Evolutionary conservation across 2,113 vertebrate genomes (phyloP), one percentile per base, ranked within the genome.

Genomic region (Mustela lutreola): DNA sequence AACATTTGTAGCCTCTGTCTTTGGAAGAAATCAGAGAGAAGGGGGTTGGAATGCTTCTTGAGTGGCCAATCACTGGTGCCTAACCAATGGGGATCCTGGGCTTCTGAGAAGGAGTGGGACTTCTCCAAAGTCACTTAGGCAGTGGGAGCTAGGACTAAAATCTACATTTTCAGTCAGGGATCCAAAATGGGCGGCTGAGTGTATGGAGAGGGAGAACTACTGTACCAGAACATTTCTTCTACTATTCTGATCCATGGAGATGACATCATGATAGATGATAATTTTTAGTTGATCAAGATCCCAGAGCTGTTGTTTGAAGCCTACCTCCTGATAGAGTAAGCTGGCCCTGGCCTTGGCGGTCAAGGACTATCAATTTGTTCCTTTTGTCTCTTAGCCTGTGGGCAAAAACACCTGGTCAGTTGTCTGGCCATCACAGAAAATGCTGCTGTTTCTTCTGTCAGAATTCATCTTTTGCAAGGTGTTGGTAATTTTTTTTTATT

Each of bases 401-500:
- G 53, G 21, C 63, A 81, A 83, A 62, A 48, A 88, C 31, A 42
- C 28, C 19, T 89, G 85, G 63, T 31, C 70, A 65, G 62, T 42
- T 95, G 26, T 86, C 22, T 73, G 58, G 14, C 26, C 36, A 53
- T 96, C 71, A 60, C 18, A 81, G 56, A 31, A 81, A 94, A 92
- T 76, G 28, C 18, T 90, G 15, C 36, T 87, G n/a, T 89, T 82
- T 95, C 24, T 95, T 96, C 56, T 95, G 56, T 83, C 63, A 81
- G 87, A 84, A 90, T 96, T 93, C 15, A 92, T 81, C 28, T 94
- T 75, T 90, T 97, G 50, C 79, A 96, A 92, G 28, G 50, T 50
- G 16, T 94, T 93, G 67, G 80, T 33, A 15, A n/a, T 93, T 94
- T 83, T 94, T 94, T 86, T 95, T 81, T 84, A n/a, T 93, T 95